Conservation (phyloP, 2,113 vertebrate genomes). For the Rhynchopsitta pachyrhyncha region DNA sequence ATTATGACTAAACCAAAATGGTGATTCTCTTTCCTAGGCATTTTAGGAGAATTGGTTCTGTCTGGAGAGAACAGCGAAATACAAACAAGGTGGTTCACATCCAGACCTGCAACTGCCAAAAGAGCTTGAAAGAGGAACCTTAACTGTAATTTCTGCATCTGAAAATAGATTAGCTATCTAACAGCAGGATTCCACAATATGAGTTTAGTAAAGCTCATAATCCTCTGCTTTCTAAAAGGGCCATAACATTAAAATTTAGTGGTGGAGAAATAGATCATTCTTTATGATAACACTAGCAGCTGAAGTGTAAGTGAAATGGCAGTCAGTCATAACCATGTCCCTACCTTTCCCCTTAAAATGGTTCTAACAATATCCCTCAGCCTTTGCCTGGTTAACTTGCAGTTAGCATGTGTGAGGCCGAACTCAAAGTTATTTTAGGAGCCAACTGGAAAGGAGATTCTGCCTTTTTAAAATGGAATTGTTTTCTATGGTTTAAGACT, state of each 20-base stretch:
- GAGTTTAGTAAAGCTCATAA: neutral
- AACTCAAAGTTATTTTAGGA: conserved; percentile 54
- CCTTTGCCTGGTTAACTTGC: conserved; percentile 3
- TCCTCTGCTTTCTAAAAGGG: neutral
- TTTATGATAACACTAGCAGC: neutral
- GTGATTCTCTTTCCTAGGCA: neutral
- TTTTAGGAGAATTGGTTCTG: neutral
- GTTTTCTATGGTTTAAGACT: conserved; percentile 54
- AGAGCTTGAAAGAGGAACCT: neutral
- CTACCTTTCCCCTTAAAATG: neutral
- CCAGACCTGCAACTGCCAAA: neutral
- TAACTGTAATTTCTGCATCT: neutral
- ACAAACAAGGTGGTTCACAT: neutral
- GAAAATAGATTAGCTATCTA: neutral
- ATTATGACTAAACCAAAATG: neutral
- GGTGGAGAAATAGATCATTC: neutral
- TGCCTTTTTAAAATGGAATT: conserved; percentile 37
- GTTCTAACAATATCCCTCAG: neutral
- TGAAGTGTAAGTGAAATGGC: neutral
- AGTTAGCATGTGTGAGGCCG: neutral
- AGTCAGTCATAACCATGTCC: neutral
- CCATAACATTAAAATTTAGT: neutral
- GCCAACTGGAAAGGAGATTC: conserved; percentile 47
- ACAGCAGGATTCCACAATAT: neutral
- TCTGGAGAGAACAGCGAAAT: neutral